phyloP scores from a whole-genome alignment of 2,888 invertebrate species.

The Thereva unica region DNA sequence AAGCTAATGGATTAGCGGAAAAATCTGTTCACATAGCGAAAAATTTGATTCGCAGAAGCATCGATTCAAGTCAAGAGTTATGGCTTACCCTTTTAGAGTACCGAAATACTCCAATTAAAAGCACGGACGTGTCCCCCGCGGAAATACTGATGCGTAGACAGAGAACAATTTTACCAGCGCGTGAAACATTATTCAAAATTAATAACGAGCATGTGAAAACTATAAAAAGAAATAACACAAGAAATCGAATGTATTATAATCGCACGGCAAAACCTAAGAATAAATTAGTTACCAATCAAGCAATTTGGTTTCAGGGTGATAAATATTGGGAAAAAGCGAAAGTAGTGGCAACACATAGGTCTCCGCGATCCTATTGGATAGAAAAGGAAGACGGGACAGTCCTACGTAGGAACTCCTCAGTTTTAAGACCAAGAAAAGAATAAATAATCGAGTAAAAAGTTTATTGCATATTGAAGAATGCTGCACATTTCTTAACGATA shows the following conservation, averaged over 20 bases:
- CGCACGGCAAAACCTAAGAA: not conserved
- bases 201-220: too few relatives aligned
- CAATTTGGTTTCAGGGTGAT: not conserved
- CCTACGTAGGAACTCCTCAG: too few relatives aligned
- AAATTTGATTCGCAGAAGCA: not conserved
- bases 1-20: too few relatives aligned
- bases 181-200: not conserved
- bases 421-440: too few relatives aligned
- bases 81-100: conserved; percentile 8
- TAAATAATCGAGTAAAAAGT: too few relatives aligned
- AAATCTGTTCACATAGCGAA: not conserved
- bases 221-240: not conserved
- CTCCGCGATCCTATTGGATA: too few relatives aligned
- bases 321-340: not conserved
- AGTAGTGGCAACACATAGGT: too few relatives aligned
- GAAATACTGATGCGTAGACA: conserved; percentile 8
- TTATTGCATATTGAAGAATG: too few relatives aligned
- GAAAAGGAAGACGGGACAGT: too few relatives aligned
- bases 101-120: conserved; percentile 8
- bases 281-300: not conserved
- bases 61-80: not conserved
- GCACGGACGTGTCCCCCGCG: not conserved
- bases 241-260: not conserved
- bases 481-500: too few relatives aligned
- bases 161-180: conserved; percentile 4